Conservation (phyloP, 2,113 vertebrate genomes). For the Periophthalmodon schlosseri region DNA sequence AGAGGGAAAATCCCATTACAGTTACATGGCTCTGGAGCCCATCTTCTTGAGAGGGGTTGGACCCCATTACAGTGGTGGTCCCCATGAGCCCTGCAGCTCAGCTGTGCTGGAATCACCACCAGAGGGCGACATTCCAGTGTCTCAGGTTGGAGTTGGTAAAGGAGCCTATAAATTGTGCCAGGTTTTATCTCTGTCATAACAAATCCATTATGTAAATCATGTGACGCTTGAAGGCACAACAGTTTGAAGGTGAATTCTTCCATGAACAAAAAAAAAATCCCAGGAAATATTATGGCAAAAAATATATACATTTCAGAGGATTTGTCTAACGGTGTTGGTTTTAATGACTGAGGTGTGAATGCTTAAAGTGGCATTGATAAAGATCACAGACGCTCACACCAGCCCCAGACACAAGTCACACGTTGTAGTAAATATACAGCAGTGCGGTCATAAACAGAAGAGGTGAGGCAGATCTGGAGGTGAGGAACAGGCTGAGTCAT, state of each 20-base stretch:
- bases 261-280: too few species aligned
- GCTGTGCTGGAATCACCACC: background rate
- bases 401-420: slow-evolving; percentile 31
- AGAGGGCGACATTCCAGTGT: background rate
- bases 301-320: too few species aligned
- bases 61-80: background rate
- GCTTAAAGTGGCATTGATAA: background rate
- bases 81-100: background rate
- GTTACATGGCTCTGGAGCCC: background rate
- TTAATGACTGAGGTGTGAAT: slow-evolving; percentile 4
- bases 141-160: background rate
- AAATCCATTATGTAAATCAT: background rate
- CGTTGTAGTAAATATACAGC: slow-evolving; percentile 11
- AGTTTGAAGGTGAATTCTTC: background rate
- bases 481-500: slow-evolving; percentile 48
- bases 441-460: slow-evolving; percentile 16
- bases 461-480: slow-evolving; percentile 23
- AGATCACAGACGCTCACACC: slow-evolving; percentile 4
- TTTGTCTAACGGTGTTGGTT: slow-evolving; percentile 21
- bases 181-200: background rate
- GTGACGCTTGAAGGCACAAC: background rate
- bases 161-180: background rate
- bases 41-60: background rate
- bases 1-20: background rate
- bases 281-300: too few species aligned